phyloP scores from a whole-genome alignment of 1,140 invertebrate genomes.

The Pollicipes pollicipes region DNA sequence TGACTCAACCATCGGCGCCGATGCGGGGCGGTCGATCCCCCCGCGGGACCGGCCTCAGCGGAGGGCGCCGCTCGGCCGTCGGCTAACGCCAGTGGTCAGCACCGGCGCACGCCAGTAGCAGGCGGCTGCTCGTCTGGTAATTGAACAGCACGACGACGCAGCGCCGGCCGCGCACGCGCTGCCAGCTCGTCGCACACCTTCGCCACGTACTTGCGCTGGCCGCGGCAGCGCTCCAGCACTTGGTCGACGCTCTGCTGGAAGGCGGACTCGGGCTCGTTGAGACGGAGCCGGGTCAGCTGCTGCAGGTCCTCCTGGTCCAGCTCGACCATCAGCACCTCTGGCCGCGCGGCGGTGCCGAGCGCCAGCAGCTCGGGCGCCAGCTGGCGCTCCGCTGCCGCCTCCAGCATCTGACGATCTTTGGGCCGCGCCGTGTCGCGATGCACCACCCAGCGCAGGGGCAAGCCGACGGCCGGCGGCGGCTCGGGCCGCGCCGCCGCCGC shows the following conservation, averaged over 20 bases:
- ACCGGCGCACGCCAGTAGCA: conserved; percentile 22
- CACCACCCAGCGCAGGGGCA: neutral
- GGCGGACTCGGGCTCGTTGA: conserved; percentile 45
- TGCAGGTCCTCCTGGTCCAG: conserved; percentile 27
- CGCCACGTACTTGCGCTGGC: conserved; percentile 69
- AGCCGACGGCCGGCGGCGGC: neutral
- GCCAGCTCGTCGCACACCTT: conserved; percentile 19
- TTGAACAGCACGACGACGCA: conserved; percentile 59
- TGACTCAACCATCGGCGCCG: no score
- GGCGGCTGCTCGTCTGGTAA: neutral
- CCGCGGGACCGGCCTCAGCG: conserved; percentile 46
- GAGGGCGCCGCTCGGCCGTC: conserved; percentile 34
- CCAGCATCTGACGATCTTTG: neutral
- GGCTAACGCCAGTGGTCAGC: conserved; percentile 53
- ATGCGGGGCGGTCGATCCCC: no score
- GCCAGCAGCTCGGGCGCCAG: conserved; percentile 45
- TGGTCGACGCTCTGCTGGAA: conserved; percentile 26
- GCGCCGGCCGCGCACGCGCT: conserved; percentile 37
- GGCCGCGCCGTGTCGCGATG: no score
- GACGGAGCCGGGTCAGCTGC: conserved; percentile 42
- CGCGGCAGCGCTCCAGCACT: conserved; percentile 34
- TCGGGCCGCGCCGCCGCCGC: neutral
- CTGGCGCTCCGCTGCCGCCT: conserved; percentile 25
- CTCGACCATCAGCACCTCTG: conserved; percentile 40
- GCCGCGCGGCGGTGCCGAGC: conserved; percentile 63